These are phyloP conservation scores for Scelioninae gen. 2 DNA, from an alignment of 2,888 invertebrate species.

Conservation along the genomic window DNA sequence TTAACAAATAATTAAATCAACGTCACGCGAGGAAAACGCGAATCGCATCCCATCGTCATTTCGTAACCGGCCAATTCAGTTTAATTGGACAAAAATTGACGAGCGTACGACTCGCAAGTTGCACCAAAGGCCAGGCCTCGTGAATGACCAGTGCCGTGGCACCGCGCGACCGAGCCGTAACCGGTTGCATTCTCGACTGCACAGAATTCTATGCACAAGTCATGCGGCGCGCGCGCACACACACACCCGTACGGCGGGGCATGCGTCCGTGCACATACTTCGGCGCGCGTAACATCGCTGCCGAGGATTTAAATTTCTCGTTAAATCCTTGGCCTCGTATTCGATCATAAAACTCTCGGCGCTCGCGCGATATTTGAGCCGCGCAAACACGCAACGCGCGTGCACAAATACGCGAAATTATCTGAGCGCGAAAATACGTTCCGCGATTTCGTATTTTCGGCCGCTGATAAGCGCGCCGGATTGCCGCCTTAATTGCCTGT, in stretches of 20 bases:
- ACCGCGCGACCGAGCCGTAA: slow-evolving; percentile 38
- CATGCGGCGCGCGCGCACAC: slow-evolving; percentile 32
- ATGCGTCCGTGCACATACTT: too few species aligned
- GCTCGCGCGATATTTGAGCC: slow-evolving; percentile 39
- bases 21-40: too few species aligned
- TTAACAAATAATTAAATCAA: slow-evolving; percentile 13
- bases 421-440: slow-evolving; percentile 19
- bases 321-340: slow-evolving; percentile 58
- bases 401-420: slow-evolving; percentile 36
- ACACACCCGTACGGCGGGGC: too few species aligned
- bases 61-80: slow-evolving; percentile 18
- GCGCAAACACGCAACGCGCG: slow-evolving; percentile 34
- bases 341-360: slow-evolving; percentile 50
- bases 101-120: slow-evolving; percentile 26
- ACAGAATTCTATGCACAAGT: slow-evolving; percentile 53
- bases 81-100: slow-evolving; percentile 48
- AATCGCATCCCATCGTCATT: slow-evolving; percentile 27
- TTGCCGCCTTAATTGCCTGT: slow-evolving; percentile 21
- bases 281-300: slow-evolving; percentile 33
- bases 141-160: slow-evolving; percentile 49
- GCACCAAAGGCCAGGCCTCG: slow-evolving; percentile 46
- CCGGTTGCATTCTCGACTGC: slow-evolving; percentile 58
- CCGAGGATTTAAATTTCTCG: slow-evolving; percentile 58
- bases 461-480: slow-evolving; percentile 16
- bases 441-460: slow-evolving; percentile 10